Evolutionary conservation across 1,140 invertebrate genomes (phyloP), one percentile per base, ranked within the genome.

Genomic region (Achroia grisella): DNA sequence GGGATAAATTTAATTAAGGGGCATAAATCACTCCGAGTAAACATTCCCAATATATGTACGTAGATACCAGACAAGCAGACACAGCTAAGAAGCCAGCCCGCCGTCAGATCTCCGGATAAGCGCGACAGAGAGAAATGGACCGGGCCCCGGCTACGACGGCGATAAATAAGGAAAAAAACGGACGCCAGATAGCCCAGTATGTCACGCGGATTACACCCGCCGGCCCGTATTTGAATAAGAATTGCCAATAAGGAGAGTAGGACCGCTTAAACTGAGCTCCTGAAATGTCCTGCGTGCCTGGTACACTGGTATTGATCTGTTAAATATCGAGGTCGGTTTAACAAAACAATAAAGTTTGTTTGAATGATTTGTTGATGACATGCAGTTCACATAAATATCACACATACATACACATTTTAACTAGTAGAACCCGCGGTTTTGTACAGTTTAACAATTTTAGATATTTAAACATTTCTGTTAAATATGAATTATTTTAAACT

Each of bases 41-140:
- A 47, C 47, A 48, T 49, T 32, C 30, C 27, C 46, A 36, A 42
- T 51, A 48, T 50, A 52, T 48, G 64, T 60, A 72, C 64, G n/a
- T n/a, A n/a, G n/a, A n/a, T 23, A 23, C 2, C 55, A 68, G 57
- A 57, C 47, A 27, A 63, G 55, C 53, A 66, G 64, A 61, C 48
- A 48, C 44, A 31, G 57, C 62, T 64, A 72, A 69, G 67, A 73
- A 56, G 69, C 63, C 78, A 77, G 65, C 68, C 68, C 49, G 58
- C 62, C 68, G 75, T 79, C 75, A 77, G 78, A 76, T 73, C 54
- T 61, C 44, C 45, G 63, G 72, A 77, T 74, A 79, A 82, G 67
- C 58, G 56, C 58, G 75, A 79, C 78, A 72, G 71, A 79, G 75
- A 77, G 65, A 72, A 81, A 81, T 78, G 71, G 71, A 65, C 54